Percentiles rank a stretch among this genome's conserved stretches.
These are phyloP conservation scores for Empidonax traillii DNA, from an alignment of 2,113 vertebrate species.

Conservation along the genomic window DNA sequence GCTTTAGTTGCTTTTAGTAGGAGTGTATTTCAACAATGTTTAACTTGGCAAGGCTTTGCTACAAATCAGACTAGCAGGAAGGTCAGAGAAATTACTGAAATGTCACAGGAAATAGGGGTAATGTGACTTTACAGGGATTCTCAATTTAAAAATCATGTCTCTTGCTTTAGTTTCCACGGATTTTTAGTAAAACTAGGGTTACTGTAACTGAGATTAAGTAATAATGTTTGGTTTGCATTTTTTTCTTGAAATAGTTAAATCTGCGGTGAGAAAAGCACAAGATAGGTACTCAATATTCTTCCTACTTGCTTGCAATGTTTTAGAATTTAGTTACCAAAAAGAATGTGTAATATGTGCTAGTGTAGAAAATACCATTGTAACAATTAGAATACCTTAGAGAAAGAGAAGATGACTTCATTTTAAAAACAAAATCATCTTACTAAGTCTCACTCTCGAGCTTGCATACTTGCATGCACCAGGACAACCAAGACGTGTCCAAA, in stretches of 20 bases:
- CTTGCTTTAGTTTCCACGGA: not conserved
- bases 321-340: not conserved
- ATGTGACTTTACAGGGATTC: not conserved
- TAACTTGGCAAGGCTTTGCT: not conserved
- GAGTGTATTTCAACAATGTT: not conserved
- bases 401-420: not conserved
- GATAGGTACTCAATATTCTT: not conserved
- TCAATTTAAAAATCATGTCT: not conserved
- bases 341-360: not conserved
- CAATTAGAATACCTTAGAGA: not conserved
- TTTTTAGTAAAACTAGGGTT: not conserved
- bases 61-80: not conserved
- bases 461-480: accelerated
- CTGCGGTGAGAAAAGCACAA: not conserved
- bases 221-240: not conserved
- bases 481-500: not conserved
- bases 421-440: not conserved
- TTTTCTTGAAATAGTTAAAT: not conserved
- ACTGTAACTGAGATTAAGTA: not conserved
- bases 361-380: not conserved
- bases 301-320: not conserved
- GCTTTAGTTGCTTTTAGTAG: not conserved
- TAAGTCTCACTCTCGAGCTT: not conserved
- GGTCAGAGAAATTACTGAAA: not conserved
- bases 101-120: not conserved